Conservation (phyloP, 2,888 invertebrate genomes). For the Nysson spinosus region DNA sequence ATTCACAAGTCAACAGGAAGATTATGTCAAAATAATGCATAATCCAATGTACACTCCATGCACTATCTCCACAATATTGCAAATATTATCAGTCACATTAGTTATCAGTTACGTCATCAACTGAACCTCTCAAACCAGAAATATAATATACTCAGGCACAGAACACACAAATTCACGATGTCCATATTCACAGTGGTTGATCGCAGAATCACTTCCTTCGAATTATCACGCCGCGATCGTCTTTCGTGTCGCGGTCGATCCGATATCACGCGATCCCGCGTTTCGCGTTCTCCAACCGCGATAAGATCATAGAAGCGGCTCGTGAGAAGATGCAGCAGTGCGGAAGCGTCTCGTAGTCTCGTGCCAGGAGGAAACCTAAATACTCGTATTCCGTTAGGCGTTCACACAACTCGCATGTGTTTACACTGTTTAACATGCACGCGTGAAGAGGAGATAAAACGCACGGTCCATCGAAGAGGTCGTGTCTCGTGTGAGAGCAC, state of each 20-base stretch:
- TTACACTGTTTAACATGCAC: constrained; percentile 41
- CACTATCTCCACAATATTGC: too few species aligned
- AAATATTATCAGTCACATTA: too few species aligned
- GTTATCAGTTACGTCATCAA: too few species aligned
- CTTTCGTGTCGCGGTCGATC: neutral
- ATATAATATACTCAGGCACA: too few species aligned
- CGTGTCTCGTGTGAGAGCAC: constrained; percentile 18
- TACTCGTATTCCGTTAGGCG: constrained; percentile 51
- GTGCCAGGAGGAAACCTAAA: constrained; percentile 54
- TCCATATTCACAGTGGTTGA: too few species aligned
- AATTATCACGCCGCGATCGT: neutral
- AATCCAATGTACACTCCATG: too few species aligned
- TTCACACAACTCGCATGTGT: constrained; percentile 37
- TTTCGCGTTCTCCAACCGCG: constrained; percentile 33
- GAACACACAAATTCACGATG: too few species aligned
- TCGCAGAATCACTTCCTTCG: neutral
- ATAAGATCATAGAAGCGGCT: constrained; percentile 42
- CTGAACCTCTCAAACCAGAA: too few species aligned
- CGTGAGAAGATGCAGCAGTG: constrained; percentile 59
- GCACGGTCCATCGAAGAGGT: constrained; percentile 38
- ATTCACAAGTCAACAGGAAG: too few species aligned
- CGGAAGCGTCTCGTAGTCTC: constrained; percentile 48
- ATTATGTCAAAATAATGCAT: too few species aligned
- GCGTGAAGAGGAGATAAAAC: constrained; percentile 51
- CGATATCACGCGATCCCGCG: constrained; percentile 37